Conservation (phyloP, 1,140 invertebrate genomes). For the Conopomorpha cramerella region DNA sequence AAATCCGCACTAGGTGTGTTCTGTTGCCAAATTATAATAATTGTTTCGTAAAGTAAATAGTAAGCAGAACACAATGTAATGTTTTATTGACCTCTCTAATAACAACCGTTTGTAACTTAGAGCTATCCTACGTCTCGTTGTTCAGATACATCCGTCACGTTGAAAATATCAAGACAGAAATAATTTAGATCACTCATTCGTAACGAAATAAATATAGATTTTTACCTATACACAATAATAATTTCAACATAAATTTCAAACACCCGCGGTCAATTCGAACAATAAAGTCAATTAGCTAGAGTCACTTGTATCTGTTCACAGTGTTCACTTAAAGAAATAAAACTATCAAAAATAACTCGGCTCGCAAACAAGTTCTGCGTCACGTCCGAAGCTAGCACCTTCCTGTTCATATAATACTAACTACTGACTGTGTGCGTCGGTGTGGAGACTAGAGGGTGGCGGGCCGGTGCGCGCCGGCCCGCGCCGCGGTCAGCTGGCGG, state of each 20-base stretch:
- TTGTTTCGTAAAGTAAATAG: too few species aligned
- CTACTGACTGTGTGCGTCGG: constrained; percentile 35
- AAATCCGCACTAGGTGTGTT: constrained; percentile 14
- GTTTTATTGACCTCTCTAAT: too few species aligned
- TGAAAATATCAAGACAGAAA: constrained; percentile 60
- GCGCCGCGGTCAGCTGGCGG: constrained; percentile 13
- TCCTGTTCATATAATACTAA: constrained; percentile 56
- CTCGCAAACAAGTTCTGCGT: constrained; percentile 50
- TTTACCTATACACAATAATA: constrained; percentile 58
- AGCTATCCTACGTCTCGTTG: too few species aligned
- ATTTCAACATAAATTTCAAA: constrained; percentile 60
- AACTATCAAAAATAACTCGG: constrained; percentile 61
- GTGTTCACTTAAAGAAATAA: constrained; percentile 57
- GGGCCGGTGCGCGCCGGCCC: constrained; percentile 16
- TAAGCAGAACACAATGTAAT: too few species aligned
- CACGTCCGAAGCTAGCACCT: constrained; percentile 59
- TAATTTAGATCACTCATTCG: constrained; percentile 54
- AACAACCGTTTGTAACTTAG: too few species aligned
- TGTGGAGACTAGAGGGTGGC: constrained; percentile 21
- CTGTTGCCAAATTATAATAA: constrained; percentile 6
- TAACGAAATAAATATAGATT: constrained; percentile 57
- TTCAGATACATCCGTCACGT: constrained; percentile 21
- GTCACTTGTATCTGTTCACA: constrained; percentile 44
- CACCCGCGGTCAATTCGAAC: constrained; percentile 44
- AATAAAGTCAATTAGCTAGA: constrained; percentile 46